Base-by-base conservation (phyloP, 2,797 vertebrate species). In the Acanthurus leucopareius region DNA sequence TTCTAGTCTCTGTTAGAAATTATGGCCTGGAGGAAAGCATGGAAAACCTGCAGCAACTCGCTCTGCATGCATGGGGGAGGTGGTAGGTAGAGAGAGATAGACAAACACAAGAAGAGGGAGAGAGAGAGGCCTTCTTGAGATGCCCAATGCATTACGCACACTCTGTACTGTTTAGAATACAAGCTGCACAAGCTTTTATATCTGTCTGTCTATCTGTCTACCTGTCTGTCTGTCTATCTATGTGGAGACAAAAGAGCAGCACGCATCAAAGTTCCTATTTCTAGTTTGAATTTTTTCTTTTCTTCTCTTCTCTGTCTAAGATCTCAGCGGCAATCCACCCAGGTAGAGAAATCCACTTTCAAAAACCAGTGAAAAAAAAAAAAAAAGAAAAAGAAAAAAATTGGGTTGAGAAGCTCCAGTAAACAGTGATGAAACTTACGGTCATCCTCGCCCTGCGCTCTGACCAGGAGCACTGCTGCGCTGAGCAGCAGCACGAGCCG, bases 401-500 rank as follows among this genome's bases (percentile, higher is more conserved):
- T 52, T 40, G 16, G 28, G 60, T 69, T 80, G 79, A 87, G 87
- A 91, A 86, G 62, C 45, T 92, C 91, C 92, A 83, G 84, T 74
- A 90, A 92, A 90, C 76, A 89, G 79, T 86, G 90, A 77, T 90
- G 90, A 89, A 72, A 94, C 93, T 94, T 93, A 99, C 98, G 88
- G 92, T 99, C 97, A 92, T 97, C 96, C 95, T 97, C 97, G 92
- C 95, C 96, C 96, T 99, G 98, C 91, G 97, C 97, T 85, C 94
- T 96, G 89, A 97, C 96, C 95, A 97, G 93, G 92, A 98, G 95
- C 91, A 94, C 97, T 20, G 96, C 95, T 87, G 96, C 97, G 91
- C 97, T 94, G 95, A 99, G 97, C 95, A 99, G 95, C 95, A 98
- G 97, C 95, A 96, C 96, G 93, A 97, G 96, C 96, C 97, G 97